phyloP scores from a whole-genome alignment of 1,140 invertebrate species.

The Latrodectus geometricus region DNA sequence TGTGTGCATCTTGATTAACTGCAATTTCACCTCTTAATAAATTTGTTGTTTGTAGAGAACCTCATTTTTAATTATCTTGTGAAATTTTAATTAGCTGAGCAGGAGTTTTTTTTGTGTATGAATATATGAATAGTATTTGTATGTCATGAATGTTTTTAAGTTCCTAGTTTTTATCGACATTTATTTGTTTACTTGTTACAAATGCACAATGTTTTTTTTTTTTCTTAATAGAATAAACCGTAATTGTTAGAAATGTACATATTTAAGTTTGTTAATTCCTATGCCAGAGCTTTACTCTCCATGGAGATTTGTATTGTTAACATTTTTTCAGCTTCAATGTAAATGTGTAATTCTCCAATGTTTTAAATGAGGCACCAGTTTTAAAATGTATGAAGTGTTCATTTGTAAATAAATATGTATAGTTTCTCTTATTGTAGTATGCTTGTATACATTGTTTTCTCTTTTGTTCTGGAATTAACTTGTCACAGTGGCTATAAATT shows the following conservation, averaged over 20 bases:
- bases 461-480: not conserved
- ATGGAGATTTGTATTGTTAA: slow-evolving; percentile 39
- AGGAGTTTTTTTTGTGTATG: not conserved
- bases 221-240: slow-evolving; percentile 14
- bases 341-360: not conserved
- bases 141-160: slow-evolving; percentile 1
- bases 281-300: slow-evolving; percentile 58
- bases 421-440: not conserved
- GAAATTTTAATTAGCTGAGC: not conserved
- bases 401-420: not conserved
- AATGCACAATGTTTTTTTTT: not conserved
- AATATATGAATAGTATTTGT: not conserved
- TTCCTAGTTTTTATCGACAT: slow-evolving; percentile 1
- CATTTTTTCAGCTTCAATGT: not conserved
- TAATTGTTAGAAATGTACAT: not conserved
- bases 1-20: too few species aligned
- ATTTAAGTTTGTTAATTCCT: slow-evolving; percentile 23
- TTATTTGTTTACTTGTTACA: slow-evolving; percentile 7
- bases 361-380: not conserved
- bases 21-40: not conserved
- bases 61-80: not conserved
- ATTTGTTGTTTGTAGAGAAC: not conserved
- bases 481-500: not conserved
- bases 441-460: not conserved
- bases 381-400: not conserved